Evolutionary conservation across 2,888 invertebrate species (phyloP), one percentile per base, ranked within the genome.

Genomic region (Aleiodes leptofemur): DNA sequence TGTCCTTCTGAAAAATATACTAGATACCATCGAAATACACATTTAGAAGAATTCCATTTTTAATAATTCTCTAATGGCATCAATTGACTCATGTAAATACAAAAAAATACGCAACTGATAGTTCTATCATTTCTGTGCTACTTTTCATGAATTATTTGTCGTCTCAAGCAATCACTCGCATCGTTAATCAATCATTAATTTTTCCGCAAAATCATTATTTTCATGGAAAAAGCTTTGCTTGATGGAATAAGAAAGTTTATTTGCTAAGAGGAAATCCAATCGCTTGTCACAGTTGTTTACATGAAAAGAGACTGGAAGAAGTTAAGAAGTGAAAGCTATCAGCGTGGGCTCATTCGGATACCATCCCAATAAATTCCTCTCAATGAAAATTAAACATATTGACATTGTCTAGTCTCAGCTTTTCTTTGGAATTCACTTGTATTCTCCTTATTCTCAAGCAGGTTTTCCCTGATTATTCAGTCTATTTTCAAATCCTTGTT

Each of bases 251-350:
- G 43, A 43, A 43, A 43, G 8, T 43, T 43, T 43, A 43, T 9
- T 43, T 3, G 43, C 11, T 9, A 0, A 43, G 43, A 43, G 43
- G 43, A 43, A 43, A 43, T 9, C 43, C 43, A 43, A 43, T 43
- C 5, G 29, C 55, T 55, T 16, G 16, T 55, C 43, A 43, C 43
- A 8, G 43, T 43, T 57, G 29, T 57, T 57, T 57, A 59, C 59
- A 59, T n/a, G 13, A 14, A 59, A 34, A 59, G 3, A 13, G 38
- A 51, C 38, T 57, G 57, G 34, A 38, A 34, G 59, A 38, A 59
- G 29, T 57, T 31, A 31, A 57, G 57, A 57, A 57, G 59, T 59
- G 59, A 59, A 59, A 59, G 59, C 59, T 59, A 13, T 16, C 16
- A 56, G 34, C 34, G 59, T 59, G 34, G 59, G 59, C 38, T 59